Percentiles rank a stretch among this genome's conserved stretches.
These are phyloP conservation scores for Cistogaster globosa DNA, from an alignment of 2,888 invertebrate species.

Conservation along the genomic window DNA sequence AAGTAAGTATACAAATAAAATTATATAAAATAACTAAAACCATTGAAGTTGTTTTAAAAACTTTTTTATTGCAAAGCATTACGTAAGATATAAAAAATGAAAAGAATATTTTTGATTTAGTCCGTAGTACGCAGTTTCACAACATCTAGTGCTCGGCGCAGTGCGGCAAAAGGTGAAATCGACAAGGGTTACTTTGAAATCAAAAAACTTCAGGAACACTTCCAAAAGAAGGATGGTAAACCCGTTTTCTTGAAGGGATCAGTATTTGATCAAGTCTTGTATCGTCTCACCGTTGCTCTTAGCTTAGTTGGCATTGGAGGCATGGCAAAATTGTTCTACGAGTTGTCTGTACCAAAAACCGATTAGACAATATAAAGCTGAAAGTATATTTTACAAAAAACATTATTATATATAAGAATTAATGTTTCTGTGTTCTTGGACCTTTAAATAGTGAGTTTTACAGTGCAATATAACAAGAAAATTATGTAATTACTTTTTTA, in stretches of 20 bases:
- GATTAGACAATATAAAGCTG: slow-evolving; percentile 29
- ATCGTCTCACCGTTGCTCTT: slow-evolving; percentile 81
- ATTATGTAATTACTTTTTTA: slow-evolving; percentile 2
- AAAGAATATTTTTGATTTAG: slow-evolving; percentile 71
- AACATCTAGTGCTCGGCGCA: slow-evolving; percentile 75
- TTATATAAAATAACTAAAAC: not conserved
- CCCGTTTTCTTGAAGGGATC: slow-evolving; percentile 84
- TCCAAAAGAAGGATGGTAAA: slow-evolving; percentile 83
- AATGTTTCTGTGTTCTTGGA: slow-evolving; percentile 56
- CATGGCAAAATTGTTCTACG: slow-evolving; percentile 79
- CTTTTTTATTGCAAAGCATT: slow-evolving; percentile 38
- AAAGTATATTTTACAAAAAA: not conserved
- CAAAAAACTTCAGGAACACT: slow-evolving; percentile 77
- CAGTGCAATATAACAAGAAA: not conserved
- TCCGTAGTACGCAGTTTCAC: slow-evolving; percentile 80
- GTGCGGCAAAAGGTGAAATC: slow-evolving; percentile 75
- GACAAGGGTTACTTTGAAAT: slow-evolving; percentile 79
- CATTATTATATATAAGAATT: not conserved
- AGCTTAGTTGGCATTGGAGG: slow-evolving; percentile 80
- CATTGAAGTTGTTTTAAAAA: no score
- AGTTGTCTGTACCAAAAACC: slow-evolving; percentile 78
- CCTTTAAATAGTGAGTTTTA: slow-evolving; percentile 47
- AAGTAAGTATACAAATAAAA: slow-evolving; percentile 75
- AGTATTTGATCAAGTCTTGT: slow-evolving; percentile 82
- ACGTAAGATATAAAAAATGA: slow-evolving; percentile 61